Conservation (phyloP, 2,888 invertebrate genomes). For the Phytoseiulus persimilis region DNA sequence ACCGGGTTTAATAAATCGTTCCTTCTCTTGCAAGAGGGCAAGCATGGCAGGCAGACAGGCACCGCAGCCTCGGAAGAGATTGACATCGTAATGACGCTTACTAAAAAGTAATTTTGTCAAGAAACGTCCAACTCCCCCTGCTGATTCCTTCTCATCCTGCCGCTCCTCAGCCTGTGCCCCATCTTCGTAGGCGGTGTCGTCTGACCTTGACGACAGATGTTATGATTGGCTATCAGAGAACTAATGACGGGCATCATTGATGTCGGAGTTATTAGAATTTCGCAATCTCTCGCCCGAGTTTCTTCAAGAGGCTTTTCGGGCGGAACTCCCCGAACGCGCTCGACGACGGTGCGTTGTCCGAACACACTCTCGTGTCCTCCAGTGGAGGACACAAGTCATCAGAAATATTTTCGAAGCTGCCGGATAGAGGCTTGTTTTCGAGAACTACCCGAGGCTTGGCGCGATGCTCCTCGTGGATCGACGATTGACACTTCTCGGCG, state of each 20-base stretch:
- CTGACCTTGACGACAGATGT: background rate
- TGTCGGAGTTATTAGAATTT: background rate
- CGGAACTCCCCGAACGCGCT: background rate
- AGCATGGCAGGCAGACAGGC: background rate
- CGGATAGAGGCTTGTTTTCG: background rate
- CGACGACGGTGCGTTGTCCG: background rate
- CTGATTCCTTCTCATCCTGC: background rate
- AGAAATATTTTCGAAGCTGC: background rate
- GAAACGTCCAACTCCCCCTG: background rate
- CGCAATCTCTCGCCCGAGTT: background rate
- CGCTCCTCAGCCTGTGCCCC: background rate
- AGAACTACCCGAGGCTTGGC: background rate
- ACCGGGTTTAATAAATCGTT: conserved; percentile 5
- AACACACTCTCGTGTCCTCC: background rate
- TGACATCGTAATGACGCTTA: conserved; percentile 5
- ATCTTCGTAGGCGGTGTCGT: background rate
- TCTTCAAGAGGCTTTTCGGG: background rate
- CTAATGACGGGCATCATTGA: background rate
- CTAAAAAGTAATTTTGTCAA: background rate
- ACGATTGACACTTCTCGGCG: background rate
- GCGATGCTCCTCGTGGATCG: background rate
- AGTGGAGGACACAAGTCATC: background rate
- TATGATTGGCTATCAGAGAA: background rate
- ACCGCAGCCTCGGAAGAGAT: background rate
- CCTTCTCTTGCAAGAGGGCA: background rate